Conservation (phyloP, 1,140 invertebrate genomes). For the Microplitis mediator region DNA sequence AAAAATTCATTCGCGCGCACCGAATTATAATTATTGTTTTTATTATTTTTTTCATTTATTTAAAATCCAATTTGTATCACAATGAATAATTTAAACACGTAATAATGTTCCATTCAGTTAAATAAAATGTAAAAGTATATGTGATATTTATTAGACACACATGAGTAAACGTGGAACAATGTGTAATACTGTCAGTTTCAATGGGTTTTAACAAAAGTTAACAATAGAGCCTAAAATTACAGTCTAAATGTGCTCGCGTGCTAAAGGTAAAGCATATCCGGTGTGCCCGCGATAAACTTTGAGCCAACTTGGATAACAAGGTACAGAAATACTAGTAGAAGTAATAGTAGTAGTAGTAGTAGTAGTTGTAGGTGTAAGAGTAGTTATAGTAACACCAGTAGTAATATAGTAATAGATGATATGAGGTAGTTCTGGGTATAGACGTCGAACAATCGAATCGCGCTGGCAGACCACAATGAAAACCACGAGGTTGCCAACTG, state of each 20-base stretch:
- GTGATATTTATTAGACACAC: too few relatives aligned
- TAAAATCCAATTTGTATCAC: too few relatives aligned
- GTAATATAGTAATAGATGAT: constrained; percentile 30
- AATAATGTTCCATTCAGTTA: too few relatives aligned
- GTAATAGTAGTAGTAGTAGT: too few relatives aligned
- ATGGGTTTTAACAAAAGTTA: constrained; percentile 3
- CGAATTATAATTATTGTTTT: too few relatives aligned
- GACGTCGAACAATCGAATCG: constrained; percentile 51
- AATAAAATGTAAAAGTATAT: too few relatives aligned
- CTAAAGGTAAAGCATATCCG: neutral
- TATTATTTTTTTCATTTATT: too few relatives aligned
- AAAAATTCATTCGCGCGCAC: too few relatives aligned
- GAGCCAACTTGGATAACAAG: constrained; percentile 38
- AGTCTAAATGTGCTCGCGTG: neutral
- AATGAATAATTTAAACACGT: too few relatives aligned
- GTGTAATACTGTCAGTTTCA: neutral
- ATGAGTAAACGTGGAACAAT: too few relatives aligned
- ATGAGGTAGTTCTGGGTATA: constrained; percentile 40
- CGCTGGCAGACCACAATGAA: constrained; percentile 50
- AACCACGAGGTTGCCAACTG: constrained; percentile 54
- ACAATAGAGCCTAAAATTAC: neutral
- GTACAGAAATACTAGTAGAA: neutral
- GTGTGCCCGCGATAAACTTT: constrained; percentile 48
- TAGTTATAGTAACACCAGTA: neutral
- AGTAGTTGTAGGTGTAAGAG: too few relatives aligned